Conservation (phyloP, 2,888 invertebrate genomes). For the Hartigia nigra region DNA sequence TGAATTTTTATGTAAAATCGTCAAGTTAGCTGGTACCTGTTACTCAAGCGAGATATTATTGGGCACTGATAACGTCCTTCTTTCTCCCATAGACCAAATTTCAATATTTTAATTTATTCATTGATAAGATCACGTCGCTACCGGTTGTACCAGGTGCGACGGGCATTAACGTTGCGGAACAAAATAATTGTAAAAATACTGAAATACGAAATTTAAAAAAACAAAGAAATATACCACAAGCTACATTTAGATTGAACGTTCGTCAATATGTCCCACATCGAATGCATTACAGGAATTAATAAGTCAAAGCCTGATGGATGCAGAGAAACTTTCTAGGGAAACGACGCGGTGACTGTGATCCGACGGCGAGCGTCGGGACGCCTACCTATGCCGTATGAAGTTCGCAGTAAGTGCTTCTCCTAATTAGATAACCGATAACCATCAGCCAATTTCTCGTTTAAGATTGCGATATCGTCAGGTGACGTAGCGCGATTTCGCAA, state of each 20-base stretch:
- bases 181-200: background rate
- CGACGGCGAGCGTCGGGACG: background rate
- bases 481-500: background rate
- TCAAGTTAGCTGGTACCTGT: background rate
- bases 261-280: background rate
- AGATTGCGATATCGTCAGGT: background rate
- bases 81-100: constrained; percentile 6
- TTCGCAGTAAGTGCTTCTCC: background rate
- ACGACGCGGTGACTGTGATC: background rate
- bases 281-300: background rate
- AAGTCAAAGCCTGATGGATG: background rate
- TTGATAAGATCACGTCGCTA: background rate
- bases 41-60: background rate
- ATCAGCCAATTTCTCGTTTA: background rate
- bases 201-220: background rate
- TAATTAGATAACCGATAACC: background rate
- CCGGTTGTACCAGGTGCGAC: constrained; percentile 8
- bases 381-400: background rate
- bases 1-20: background rate
- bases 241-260: background rate
- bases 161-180: background rate
- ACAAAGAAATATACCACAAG: too few species aligned
- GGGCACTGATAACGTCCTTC: background rate
- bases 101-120: constrained; percentile 18
- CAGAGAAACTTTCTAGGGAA: background rate